phyloP scores from a whole-genome alignment of 2,797 vertebrate genomes.

The Tenualosa thibaudeaui region DNA sequence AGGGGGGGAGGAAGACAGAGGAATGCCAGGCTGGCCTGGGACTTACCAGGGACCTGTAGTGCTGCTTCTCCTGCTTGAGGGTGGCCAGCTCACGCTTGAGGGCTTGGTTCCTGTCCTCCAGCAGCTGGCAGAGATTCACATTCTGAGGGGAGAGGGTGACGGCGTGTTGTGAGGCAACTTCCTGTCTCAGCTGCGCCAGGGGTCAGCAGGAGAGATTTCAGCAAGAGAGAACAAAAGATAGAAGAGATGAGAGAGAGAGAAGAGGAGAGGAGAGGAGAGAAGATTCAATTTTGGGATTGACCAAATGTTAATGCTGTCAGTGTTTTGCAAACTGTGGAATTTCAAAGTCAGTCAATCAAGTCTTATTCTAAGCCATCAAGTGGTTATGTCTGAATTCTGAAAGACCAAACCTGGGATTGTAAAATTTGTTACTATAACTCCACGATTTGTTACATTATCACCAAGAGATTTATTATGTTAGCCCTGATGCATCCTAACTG shows the following conservation, averaged over 20 bases:
- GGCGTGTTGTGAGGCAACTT: slow-evolving; percentile 61
- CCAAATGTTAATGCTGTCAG: no score
- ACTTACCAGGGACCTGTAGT: slow-evolving; percentile 69
- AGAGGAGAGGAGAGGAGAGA: not conserved
- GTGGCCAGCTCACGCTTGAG: slow-evolving; percentile 68
- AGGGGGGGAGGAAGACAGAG: not conserved
- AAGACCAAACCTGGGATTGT: no score
- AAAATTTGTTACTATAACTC: no score
- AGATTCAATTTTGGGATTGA: no score
- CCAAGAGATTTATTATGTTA: no score
- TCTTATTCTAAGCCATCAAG: no score
- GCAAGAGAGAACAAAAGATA: not conserved
- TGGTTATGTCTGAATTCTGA: no score
- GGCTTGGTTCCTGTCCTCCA: slow-evolving; percentile 68
- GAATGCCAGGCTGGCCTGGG: not conserved
- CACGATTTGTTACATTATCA: no score
- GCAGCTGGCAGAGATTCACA: slow-evolving; percentile 56
- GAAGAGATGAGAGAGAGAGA: not conserved
- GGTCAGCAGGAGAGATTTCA: not conserved
- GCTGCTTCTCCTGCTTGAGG: slow-evolving; percentile 64
- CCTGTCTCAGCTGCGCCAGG: slow-evolving; percentile 72
- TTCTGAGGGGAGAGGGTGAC: slow-evolving; percentile 51
- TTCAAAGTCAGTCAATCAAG: no score
- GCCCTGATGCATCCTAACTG: no score
- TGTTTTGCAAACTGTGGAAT: no score